These are phyloP conservation scores for Gallinago undulata DNA, from an alignment of 2,113 vertebrate species.

Conservation along the genomic window DNA sequence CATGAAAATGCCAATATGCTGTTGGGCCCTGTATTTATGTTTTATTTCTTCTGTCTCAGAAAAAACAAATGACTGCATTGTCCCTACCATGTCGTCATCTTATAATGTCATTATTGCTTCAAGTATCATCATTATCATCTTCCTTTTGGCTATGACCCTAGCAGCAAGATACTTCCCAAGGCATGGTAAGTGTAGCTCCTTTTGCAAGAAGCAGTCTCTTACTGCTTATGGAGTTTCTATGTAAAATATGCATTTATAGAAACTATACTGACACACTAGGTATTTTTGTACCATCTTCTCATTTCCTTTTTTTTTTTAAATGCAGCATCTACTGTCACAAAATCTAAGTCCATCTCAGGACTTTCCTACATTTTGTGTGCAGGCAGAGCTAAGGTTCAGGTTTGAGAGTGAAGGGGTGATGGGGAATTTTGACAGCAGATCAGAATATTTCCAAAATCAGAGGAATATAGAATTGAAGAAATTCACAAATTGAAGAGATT, in stretches of 20 bases:
- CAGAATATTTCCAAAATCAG: background rate
- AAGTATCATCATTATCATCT: constrained; percentile 10
- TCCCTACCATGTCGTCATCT: background rate
- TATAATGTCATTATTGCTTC: constrained; percentile 39
- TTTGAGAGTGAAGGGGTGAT: background rate
- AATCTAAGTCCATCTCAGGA: background rate
- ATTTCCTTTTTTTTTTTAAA: background rate
- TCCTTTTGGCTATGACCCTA: constrained; percentile 15
- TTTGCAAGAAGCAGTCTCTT: background rate
- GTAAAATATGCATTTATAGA: background rate
- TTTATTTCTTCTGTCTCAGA: constrained; percentile 34
- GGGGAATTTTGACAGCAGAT: background rate
- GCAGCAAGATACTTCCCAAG: constrained; percentile 20
- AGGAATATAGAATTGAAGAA: background rate
- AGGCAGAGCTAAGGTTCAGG: background rate
- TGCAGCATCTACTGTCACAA: background rate
- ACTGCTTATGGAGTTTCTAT: background rate
- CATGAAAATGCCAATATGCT: background rate
- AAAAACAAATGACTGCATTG: background rate
- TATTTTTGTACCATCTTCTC: constrained; percentile 5
- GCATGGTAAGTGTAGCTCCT: constrained; percentile 31
- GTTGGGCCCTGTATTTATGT: background rate
- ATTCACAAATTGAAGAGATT: background rate
- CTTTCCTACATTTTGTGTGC: background rate
- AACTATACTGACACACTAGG: background rate